Evolutionary conservation across 1,140 invertebrate genomes (phyloP).

Genomic region (Calephelis nemesis): DNA sequence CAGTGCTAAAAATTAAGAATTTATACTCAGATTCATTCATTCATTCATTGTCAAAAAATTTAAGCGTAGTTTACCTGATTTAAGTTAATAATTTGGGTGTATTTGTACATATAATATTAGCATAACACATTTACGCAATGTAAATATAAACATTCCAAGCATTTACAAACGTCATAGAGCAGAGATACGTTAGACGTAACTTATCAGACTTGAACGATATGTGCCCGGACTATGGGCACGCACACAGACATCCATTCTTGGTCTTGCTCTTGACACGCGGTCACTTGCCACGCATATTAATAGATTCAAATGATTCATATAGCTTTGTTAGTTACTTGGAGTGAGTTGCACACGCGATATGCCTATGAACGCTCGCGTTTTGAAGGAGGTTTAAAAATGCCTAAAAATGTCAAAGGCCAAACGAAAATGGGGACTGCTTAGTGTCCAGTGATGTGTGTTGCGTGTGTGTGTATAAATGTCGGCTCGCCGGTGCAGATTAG

Average conservation of each 20-base stretch:
- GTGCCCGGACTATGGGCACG: conserved; percentile 16
- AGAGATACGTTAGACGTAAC: conserved; percentile 21
- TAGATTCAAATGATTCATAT: conserved; percentile 71
- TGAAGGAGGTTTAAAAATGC: conserved; percentile 36
- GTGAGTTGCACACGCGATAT: conserved; percentile 62
- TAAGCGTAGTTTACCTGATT: too few species aligned
- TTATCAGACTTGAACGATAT: conserved; percentile 11
- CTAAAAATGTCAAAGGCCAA: conserved; percentile 36
- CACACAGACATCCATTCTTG: conserved; percentile 47
- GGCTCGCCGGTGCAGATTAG: conserved; percentile 35
- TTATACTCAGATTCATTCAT: too few species aligned
- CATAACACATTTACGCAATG: background rate
- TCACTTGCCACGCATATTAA: conserved; percentile 75
- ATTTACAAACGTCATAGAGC: conserved; percentile 2
- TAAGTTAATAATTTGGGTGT: background rate
- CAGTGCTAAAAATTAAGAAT: too few species aligned
- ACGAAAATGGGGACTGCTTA: conserved; percentile 33
- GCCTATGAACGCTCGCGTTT: conserved; percentile 51
- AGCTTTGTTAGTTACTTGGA: conserved; percentile 52
- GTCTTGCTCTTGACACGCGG: conserved; percentile 74
- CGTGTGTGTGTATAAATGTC: conserved; percentile 38
- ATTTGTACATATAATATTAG: background rate
- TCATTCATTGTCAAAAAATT: too few species aligned
- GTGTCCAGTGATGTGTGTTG: conserved; percentile 35
- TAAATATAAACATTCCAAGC: background rate